A percentile compares a stretch with the other conserved stretches of the same genome.
Conservation (phyloP, 2,797 vertebrate species). For the Lutra lutra region DNA sequence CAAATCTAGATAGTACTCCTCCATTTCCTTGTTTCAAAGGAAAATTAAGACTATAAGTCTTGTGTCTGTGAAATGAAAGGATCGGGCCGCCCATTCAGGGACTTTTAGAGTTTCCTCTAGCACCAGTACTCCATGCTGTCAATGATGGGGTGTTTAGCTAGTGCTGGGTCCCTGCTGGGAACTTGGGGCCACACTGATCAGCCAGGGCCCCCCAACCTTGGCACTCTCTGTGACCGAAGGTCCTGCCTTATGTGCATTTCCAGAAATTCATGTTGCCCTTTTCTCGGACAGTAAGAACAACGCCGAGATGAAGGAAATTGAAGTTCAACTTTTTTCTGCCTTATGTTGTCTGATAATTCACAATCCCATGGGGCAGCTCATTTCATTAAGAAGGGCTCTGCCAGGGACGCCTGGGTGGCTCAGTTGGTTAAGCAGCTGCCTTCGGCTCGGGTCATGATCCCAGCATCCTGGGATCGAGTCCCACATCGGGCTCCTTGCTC, state of each 20-base stretch:
- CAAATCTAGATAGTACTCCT: constrained; percentile 21
- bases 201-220: background rate
- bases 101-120: background rate
- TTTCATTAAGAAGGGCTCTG: background rate
- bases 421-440: too few relatives aligned
- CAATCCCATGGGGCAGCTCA: background rate
- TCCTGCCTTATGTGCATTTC: background rate
- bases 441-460: too few relatives aligned
- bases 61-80: constrained; percentile 40
- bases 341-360: background rate
- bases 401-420: too few relatives aligned
- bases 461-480: too few relatives aligned
- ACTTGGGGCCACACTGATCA: background rate
- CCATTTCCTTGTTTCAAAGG: background rate
- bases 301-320: background rate
- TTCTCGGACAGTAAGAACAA: background rate
- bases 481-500: too few relatives aligned
- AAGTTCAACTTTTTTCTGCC: background rate
- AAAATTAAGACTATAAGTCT: constrained; percentile 53
- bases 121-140: background rate
- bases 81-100: background rate
- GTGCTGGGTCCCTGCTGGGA: background rate
- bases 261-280: background rate
- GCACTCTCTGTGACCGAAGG: background rate
- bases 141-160: background rate